phyloP scores from a whole-genome alignment of 2,797 vertebrate genomes.

The Smutsia gigantea region DNA sequence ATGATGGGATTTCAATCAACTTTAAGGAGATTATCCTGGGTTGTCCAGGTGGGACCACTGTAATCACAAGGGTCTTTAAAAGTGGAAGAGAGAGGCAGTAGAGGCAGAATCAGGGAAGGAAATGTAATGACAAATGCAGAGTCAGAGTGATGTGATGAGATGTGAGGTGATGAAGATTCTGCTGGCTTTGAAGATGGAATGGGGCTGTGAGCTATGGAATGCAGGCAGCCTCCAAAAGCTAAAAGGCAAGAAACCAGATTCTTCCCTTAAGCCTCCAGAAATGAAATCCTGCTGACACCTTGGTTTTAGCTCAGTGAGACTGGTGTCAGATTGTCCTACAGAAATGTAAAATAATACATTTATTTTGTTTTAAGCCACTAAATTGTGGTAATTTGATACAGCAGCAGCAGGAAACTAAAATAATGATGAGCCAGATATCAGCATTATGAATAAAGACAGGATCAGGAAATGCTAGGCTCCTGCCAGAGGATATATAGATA shows the following conservation, averaged over 20 bases:
- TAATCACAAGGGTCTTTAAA: background rate
- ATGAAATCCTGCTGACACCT: background rate
- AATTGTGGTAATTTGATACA: background rate
- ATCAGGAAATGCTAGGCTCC: background rate
- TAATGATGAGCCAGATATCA: background rate
- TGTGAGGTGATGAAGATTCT: background rate
- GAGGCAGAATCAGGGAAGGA: background rate
- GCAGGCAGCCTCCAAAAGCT: background rate
- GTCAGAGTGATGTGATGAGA: background rate
- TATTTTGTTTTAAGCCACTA: background rate
- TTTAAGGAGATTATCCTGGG: background rate
- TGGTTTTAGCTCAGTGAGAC: slow-evolving; percentile 29
- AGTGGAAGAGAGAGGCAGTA: background rate
- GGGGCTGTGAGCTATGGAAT: background rate
- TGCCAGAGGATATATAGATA: background rate
- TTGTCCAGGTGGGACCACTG: background rate
- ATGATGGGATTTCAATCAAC: background rate
- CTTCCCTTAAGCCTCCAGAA: background rate
- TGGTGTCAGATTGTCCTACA: background rate
- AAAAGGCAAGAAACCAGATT: background rate
- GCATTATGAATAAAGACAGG: background rate
- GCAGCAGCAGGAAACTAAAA: background rate
- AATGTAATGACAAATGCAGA: background rate
- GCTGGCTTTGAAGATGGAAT: background rate
- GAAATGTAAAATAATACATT: slow-evolving; percentile 24